These are phyloP conservation scores for Aphis craccivora DNA, from an alignment of 1,140 invertebrate genomes.

Conservation along the genomic window DNA sequence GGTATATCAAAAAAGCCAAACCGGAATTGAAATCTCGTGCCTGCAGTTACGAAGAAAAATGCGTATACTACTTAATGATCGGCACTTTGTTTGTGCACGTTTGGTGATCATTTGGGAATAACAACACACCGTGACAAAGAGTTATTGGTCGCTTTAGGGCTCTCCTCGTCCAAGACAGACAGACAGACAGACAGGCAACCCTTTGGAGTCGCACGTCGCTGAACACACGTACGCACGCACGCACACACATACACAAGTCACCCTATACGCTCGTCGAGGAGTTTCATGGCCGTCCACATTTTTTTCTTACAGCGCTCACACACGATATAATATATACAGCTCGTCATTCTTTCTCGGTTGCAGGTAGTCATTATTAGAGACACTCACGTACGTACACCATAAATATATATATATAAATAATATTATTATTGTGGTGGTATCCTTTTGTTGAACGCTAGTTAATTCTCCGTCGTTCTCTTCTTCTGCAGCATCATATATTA, in stretches of 20 bases:
- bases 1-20: neutral
- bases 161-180: neutral
- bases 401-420: neutral
- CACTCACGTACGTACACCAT: neutral
- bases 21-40: constrained; percentile 26
- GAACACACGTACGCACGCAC: neutral
- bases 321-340: neutral
- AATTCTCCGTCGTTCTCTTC: constrained; percentile 17
- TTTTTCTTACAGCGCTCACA: neutral
- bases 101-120: constrained; percentile 21
- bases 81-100: neutral
- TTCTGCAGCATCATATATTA: neutral
- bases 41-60: neutral
- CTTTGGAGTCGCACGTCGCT: constrained; percentile 25
- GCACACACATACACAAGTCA: neutral
- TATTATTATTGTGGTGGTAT: neutral
- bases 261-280: neutral
- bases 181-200: constrained; percentile 14
- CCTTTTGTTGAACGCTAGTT: constrained; percentile 36
- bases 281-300: constrained; percentile 48
- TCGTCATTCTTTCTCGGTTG: constrained; percentile 24
- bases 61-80: neutral
- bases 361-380: constrained; percentile 51
- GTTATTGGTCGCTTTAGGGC: constrained; percentile 29
- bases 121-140: constrained; percentile 30